Evolutionary conservation across 2,888 invertebrate genomes (phyloP).

Genomic region (Dryomyza anilis): DNA sequence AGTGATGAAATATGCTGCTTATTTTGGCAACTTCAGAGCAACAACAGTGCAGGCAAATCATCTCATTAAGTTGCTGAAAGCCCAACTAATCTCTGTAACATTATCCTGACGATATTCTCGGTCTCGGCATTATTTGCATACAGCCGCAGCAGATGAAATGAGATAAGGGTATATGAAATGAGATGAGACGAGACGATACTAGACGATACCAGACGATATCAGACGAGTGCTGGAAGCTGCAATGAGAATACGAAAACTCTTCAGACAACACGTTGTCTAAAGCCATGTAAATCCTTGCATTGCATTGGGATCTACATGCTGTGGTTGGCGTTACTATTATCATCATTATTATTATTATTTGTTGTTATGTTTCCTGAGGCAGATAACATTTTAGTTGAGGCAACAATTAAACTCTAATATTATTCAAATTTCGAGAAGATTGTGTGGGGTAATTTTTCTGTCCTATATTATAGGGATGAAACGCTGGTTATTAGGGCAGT

Average conservation of each 20-base stretch:
- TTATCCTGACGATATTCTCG: background rate
- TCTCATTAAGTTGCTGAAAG: background rate
- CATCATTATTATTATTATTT: background rate
- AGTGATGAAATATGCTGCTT: background rate
- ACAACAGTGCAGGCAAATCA: too few species aligned
- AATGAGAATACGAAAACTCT: background rate
- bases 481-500: too few species aligned
- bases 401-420: constrained; percentile 7
- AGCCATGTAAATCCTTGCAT: background rate
- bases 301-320: background rate
- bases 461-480: too few species aligned
- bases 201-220: background rate
- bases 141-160: background rate
- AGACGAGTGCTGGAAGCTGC: too few species aligned
- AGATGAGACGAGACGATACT: background rate
- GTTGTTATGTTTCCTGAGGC: background rate
- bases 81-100: background rate
- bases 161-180: background rate
- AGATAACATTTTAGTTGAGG: constrained; percentile 9
- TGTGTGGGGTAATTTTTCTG: background rate
- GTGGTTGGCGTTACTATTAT: background rate
- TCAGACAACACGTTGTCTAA: background rate
- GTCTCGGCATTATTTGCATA: too few species aligned
- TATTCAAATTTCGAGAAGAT: constrained; percentile 7
- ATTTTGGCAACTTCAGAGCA: too few species aligned